These are phyloP conservation scores for Aleiodes sp. DNA, from an alignment of 1,140 invertebrate species.

Conservation along the genomic window DNA sequence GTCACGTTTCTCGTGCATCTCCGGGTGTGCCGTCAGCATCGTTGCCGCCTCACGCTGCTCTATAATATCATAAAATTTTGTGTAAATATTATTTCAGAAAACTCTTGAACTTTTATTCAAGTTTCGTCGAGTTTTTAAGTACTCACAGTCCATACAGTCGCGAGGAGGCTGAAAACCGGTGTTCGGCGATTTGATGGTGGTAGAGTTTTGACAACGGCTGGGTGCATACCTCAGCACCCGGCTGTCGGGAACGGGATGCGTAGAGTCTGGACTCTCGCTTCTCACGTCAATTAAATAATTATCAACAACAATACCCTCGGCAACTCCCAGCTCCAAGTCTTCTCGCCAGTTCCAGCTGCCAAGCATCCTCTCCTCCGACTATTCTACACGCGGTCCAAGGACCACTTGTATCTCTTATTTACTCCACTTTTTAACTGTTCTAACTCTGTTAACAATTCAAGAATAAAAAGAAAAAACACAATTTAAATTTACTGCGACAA, in stretches of 20 bases:
- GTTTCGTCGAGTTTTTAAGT: not conserved
- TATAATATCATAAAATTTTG: constrained; percentile 38
- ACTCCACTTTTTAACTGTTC: constrained; percentile 49
- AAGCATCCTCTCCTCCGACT: constrained; percentile 63
- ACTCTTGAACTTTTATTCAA: not conserved
- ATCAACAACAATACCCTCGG: constrained; percentile 43
- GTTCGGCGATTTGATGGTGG: constrained; percentile 57
- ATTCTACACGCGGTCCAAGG: constrained; percentile 45
- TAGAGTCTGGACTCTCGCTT: constrained; percentile 58
- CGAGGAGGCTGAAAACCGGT: constrained; percentile 58
- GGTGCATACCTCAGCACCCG: constrained; percentile 66
- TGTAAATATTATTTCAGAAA: constrained; percentile 18
- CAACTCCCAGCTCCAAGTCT: constrained; percentile 62
- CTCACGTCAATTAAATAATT: constrained; percentile 43
- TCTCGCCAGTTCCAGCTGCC: constrained; percentile 62
- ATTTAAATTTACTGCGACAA: not conserved
- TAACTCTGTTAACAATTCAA: constrained; percentile 35
- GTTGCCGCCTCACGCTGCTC: constrained; percentile 62
- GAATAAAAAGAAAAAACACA: not conserved
- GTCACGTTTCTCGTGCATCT: constrained; percentile 61
- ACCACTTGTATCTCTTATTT: constrained; percentile 56
- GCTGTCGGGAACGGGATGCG: constrained; percentile 62
- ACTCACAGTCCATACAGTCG: constrained; percentile 63
- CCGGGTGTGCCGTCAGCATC: constrained; percentile 62
- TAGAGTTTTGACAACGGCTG: constrained; percentile 61